Percentiles rank a stretch among this genome's conserved stretches.
These are phyloP conservation scores for Xyrauchen texanus DNA, from an alignment of 2,113 vertebrate genomes.

Conservation along the genomic window DNA sequence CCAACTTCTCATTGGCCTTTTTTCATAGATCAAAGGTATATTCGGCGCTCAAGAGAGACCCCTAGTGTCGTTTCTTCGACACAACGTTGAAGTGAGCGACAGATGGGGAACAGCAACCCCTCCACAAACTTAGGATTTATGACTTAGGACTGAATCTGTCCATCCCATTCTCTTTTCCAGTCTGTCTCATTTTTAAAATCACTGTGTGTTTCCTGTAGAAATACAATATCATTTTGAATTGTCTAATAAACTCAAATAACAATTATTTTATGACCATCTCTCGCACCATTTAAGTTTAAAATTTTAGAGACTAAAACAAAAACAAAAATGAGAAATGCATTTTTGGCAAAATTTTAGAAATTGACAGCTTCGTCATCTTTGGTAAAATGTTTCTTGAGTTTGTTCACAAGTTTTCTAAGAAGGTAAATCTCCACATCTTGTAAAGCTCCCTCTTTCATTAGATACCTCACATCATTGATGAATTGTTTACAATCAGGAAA, in stretches of 20 bases:
- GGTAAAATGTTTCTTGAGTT: background rate
- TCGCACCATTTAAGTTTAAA: slow-evolving; percentile 3
- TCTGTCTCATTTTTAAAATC: background rate
- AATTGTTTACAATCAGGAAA: background rate
- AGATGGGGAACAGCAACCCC: background rate
- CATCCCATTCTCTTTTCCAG: background rate
- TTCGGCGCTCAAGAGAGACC: too few relatives aligned
- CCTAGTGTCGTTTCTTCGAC: too few relatives aligned
- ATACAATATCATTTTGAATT: background rate
- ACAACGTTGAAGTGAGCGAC: too few relatives aligned
- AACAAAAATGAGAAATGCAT: background rate
- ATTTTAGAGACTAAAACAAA: background rate
- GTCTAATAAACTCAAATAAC: background rate
- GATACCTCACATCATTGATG: background rate
- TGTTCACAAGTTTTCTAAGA: background rate
- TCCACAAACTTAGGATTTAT: background rate
- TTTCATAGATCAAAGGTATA: too few relatives aligned
- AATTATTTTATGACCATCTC: background rate
- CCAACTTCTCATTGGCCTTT: too few relatives aligned
- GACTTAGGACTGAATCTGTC: background rate
- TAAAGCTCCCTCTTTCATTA: background rate
- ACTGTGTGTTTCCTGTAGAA: slow-evolving; percentile 9
- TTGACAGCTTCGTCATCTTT: background rate
- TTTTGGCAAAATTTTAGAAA: background rate
- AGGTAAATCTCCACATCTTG: background rate